Evolutionary conservation across 2,113 vertebrate genomes (phyloP).

Genomic region (Sterrhoptilus dennistouni): DNA sequence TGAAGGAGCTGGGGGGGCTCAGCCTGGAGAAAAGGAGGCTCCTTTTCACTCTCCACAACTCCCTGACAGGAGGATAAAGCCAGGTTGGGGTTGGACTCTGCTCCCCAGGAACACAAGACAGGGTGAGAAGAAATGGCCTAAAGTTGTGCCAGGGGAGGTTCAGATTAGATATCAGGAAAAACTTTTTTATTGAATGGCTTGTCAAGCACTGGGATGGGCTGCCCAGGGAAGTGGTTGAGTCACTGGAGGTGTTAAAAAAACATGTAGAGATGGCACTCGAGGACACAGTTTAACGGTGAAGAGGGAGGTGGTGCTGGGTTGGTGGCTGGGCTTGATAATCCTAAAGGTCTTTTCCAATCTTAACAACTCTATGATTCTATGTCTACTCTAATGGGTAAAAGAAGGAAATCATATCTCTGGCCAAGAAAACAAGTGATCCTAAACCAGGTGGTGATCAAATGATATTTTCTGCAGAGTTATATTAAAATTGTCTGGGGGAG

Average conservation of each 20-base stretch:
- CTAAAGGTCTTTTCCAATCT: background rate
- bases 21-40: background rate
- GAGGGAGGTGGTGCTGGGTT: background rate
- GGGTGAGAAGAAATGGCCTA: background rate
- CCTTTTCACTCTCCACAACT: background rate
- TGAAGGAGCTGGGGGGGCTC: background rate
- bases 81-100: background rate
- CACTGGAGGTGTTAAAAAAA: background rate
- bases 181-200: background rate
- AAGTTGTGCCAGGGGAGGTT: background rate
- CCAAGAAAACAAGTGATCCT: background rate
- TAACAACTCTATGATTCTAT: background rate
- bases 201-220: background rate
- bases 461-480: slow-evolving; percentile 37
- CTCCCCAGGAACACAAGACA: background rate
- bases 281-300: background rate
- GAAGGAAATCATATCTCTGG: background rate
- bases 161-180: background rate
- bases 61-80: background rate
- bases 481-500: slow-evolving; percentile 49
- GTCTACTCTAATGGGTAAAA: background rate
- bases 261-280: background rate
- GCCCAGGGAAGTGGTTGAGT: background rate
- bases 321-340: background rate
- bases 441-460: slow-evolving; percentile 12